A percentile compares a stretch with the other conserved stretches of the same genome.
These are phyloP conservation scores for Apamea crenata DNA, from an alignment of 2,888 invertebrate species.

Conservation along the genomic window DNA sequence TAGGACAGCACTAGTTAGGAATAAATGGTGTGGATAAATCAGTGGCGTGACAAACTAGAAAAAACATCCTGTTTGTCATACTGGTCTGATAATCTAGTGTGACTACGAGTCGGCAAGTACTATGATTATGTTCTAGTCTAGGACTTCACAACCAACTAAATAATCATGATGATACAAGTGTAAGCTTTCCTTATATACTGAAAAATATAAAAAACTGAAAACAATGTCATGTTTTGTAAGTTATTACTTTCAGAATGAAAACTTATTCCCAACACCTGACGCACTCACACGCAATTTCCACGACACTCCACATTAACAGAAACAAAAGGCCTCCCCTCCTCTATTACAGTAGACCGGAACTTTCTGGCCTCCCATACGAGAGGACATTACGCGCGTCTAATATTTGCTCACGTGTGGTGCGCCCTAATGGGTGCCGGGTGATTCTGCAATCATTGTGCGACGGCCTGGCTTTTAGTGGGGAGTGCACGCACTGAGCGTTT, in stretches of 20 bases:
- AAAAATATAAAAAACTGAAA: neutral
- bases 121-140: neutral
- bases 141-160: neutral
- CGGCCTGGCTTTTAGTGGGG: conserved; percentile 22
- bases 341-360: conserved; percentile 31
- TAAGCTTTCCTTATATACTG: neutral
- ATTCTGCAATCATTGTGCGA: conserved; percentile 44
- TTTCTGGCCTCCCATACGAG: conserved; percentile 8
- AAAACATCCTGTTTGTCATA: too few species aligned
- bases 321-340: conserved; percentile 28
- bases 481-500: conserved; percentile 6
- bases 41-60: too few species aligned
- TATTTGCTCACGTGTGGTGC: conserved; percentile 52
- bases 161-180: neutral
- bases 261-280: neutral
- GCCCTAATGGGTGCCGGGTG: conserved; percentile 44
- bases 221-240: neutral
- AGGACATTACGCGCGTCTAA: conserved; percentile 45
- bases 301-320: conserved; percentile 10
- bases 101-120: too few species aligned
- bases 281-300: neutral
- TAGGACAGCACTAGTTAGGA: too few species aligned
- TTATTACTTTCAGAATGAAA: neutral
- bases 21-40: too few species aligned
- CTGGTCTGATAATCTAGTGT: too few species aligned